These are phyloP conservation scores for Cossypha polioptera DNA, from an alignment of 2,797 vertebrate species.

Conservation along the genomic window DNA sequence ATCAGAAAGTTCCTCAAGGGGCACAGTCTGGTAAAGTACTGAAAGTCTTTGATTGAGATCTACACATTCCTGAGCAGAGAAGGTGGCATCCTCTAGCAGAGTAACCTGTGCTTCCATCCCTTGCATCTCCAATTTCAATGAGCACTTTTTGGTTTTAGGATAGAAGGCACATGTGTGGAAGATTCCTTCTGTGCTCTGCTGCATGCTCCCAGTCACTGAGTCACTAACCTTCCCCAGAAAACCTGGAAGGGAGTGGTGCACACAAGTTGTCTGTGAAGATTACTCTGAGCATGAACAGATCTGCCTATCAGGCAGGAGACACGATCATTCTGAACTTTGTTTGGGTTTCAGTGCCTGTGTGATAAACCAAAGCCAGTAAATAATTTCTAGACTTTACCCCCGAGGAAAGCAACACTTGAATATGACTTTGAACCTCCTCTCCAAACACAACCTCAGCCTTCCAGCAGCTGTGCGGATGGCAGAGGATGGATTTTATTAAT, in stretches of 20 bases:
- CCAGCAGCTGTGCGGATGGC: not conserved
- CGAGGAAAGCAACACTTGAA: not conserved
- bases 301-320: not conserved
- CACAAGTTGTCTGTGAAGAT: not conserved
- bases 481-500: not conserved
- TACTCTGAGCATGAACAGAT: not conserved
- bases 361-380: not conserved
- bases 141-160: not conserved
- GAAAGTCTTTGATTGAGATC: not conserved
- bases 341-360: not conserved
- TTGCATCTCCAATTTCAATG: not conserved
- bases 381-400: not conserved
- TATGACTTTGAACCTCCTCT: not conserved
- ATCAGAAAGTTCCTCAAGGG: not conserved
- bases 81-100: not conserved
- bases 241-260: not conserved
- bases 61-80: not conserved
- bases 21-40: not conserved
- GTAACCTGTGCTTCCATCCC: not conserved
- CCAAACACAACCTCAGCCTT: not conserved
- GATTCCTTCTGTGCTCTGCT: not conserved
- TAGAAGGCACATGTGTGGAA: not conserved
- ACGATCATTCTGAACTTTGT: not conserved
- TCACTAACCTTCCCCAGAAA: not conserved
- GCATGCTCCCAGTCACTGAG: not conserved